Conservation (phyloP, 1,140 invertebrate species). For the Wiebesia pumilae region DNA sequence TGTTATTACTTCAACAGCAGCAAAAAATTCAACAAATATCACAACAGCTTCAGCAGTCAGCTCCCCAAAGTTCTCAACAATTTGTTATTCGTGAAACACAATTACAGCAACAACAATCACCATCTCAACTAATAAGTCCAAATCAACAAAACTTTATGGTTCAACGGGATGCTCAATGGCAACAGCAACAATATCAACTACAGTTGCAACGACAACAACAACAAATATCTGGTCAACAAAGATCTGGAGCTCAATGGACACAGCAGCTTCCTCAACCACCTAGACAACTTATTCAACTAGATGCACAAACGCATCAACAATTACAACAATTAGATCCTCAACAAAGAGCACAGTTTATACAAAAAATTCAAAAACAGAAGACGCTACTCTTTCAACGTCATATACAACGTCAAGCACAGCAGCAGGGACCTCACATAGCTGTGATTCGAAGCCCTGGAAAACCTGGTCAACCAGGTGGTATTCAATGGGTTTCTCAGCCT, state of each 20-base stretch:
- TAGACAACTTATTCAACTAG: conserved; percentile 83
- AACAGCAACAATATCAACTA: conserved; percentile 73
- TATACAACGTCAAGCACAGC: conserved; percentile 74
- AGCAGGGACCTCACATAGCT: conserved; percentile 75
- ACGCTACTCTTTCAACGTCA: conserved; percentile 77
- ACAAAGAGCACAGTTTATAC: conserved; percentile 85
- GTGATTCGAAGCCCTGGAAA: conserved; percentile 74
- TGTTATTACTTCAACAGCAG: conserved; percentile 68
- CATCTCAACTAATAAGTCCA: conserved; percentile 72
- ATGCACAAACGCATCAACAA: conserved; percentile 88
- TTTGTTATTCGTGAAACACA: conserved; percentile 76
- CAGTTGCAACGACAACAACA: conserved; percentile 71
- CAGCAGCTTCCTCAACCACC: conserved; percentile 74
- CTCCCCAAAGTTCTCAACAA: conserved; percentile 75
- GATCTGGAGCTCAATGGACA: conserved; percentile 70
- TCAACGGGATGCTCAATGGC: conserved; percentile 78
- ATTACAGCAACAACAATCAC: conserved; percentile 77
- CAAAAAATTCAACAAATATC: conserved; percentile 74
- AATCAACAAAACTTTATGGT: conserved; percentile 74
- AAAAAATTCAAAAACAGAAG: conserved; percentile 83
- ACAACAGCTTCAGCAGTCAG: conserved; percentile 73
- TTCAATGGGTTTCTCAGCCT: conserved; percentile 75
- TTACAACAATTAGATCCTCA: conserved; percentile 87
- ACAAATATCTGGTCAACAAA: conserved; percentile 71
- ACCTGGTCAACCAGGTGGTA: conserved; percentile 71